Evolutionary conservation across 2,113 vertebrate species (phyloP), one percentile per base, ranked within the genome.

Genomic region (Sinosuthora webbiana): DNA sequence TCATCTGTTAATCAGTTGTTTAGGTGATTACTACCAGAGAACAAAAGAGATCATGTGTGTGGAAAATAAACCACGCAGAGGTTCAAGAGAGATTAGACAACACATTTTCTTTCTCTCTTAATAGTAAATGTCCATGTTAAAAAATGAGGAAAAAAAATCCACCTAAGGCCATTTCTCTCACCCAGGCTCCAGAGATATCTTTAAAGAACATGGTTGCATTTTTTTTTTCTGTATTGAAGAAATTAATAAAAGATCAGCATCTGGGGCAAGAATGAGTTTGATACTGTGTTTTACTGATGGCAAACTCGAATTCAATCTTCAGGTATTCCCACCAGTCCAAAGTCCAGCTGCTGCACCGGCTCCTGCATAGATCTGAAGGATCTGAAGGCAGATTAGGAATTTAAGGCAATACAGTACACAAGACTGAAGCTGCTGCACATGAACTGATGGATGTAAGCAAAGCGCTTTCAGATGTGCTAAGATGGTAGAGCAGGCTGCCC

Each of bases 201-300:
- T 94, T 94, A 74, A 79, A 94, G 73, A 89, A 92, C 62, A 45
- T 47, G n/a, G 62, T 22, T 89, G 52, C 24, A 53, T 12, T 78
- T 88, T 90, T 90, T 75, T 83, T 81, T 59, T 78, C 57, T 84
- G n/a, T 92, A 75, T 91, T 69, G 89, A 92, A 78, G 22, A 95
- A 93, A 91, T 94, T 94, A 95, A 95, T 92, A 91, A 97, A 94
- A 94, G 47, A 95, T 91, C 80, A 84, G 73, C 19, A 76, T 87
- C 69, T 80, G 52, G 52, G 63, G 71, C 83, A 92, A 59, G 21
- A n/a, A 35, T 52, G 68, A 86, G 30, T 81, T 84, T 85, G 74
- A 63, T 64, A 68, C 47, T 17, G 52, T 83, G 71, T 78, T 95
- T 75, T 87, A 78, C 28, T 68, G 65, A 60, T 35, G 67, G 31